phyloP scores from a whole-genome alignment of 2,113 vertebrate species.

The Calonectris borealis region DNA sequence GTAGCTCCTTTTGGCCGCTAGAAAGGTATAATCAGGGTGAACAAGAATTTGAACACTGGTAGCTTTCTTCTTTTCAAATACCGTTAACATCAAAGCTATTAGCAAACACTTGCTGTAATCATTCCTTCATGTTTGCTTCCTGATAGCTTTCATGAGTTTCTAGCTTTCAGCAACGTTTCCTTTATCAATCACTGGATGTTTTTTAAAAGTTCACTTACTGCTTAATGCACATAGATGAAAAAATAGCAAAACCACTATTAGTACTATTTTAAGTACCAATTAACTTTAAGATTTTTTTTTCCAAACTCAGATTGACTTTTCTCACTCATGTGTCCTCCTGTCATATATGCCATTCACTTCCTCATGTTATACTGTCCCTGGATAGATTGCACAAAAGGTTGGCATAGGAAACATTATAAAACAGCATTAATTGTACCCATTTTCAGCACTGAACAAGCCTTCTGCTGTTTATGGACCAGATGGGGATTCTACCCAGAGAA shows the following conservation, averaged over 20 bases:
- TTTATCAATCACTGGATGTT: background rate
- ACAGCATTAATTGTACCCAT: background rate
- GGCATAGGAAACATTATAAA: background rate
- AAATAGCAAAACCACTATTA: background rate
- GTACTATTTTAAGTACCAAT: background rate
- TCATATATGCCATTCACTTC: background rate
- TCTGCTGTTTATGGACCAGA: background rate
- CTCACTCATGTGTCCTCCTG: background rate
- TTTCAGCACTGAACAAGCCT: background rate
- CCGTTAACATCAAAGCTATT: background rate
- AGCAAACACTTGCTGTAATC: background rate
- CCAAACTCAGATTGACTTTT: background rate
- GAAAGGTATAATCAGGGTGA: background rate
- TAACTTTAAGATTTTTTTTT: background rate
- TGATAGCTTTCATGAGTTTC: conserved; percentile 14
- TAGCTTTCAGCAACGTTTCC: background rate
- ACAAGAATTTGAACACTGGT: background rate
- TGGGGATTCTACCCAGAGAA: background rate
- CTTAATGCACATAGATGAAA: background rate
- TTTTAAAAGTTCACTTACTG: background rate
- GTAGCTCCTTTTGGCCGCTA: background rate
- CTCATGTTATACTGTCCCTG: background rate
- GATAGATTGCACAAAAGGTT: background rate
- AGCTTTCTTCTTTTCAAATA: conserved; percentile 13
- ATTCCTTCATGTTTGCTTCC: background rate